phyloP scores from a whole-genome alignment of 2,797 vertebrate genomes.

The Anas acuta region DNA sequence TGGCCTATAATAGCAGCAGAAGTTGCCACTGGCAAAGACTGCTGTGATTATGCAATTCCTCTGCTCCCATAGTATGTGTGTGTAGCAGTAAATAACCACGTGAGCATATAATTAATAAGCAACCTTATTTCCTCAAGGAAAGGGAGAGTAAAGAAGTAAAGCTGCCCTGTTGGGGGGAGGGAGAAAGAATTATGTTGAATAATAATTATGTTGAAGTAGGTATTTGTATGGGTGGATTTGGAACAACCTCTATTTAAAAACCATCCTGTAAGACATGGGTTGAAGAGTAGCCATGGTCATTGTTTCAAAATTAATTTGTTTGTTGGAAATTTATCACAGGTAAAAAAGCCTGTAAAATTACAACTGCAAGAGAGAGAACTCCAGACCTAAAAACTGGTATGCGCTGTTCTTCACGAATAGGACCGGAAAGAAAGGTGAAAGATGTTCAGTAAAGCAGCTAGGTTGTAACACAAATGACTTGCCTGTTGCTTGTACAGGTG shows the following conservation, averaged over 20 bases:
- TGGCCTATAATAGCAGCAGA: not conserved
- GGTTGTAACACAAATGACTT: not conserved
- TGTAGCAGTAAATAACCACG: not conserved
- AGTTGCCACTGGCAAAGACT: not conserved
- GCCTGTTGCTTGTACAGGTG: not conserved
- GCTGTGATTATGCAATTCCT: not conserved
- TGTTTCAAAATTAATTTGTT: conserved; percentile 29
- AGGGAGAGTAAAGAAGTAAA: not conserved
- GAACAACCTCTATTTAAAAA: not conserved
- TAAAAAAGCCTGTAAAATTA: conserved; percentile 69
- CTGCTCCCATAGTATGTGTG: not conserved
- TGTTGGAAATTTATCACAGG: conserved; percentile 69
- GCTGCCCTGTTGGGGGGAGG: not conserved
- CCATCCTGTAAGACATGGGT: not conserved
- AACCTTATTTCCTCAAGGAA: not conserved
- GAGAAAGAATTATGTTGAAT: not conserved
- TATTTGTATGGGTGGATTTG: not conserved
- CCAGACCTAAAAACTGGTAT: conserved; percentile 16
- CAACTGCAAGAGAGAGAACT: conserved; percentile 67
- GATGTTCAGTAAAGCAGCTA: conserved; percentile 3
- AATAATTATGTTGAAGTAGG: not conserved
- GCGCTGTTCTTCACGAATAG: conserved; percentile 17
- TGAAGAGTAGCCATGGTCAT: not conserved
- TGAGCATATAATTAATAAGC: not conserved
- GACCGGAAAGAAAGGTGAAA: conserved; percentile 72